Percentiles rank a stretch among this genome's conserved stretches.
Conservation (phyloP, 2,113 vertebrate genomes). For the Triplophysa tibetana region DNA sequence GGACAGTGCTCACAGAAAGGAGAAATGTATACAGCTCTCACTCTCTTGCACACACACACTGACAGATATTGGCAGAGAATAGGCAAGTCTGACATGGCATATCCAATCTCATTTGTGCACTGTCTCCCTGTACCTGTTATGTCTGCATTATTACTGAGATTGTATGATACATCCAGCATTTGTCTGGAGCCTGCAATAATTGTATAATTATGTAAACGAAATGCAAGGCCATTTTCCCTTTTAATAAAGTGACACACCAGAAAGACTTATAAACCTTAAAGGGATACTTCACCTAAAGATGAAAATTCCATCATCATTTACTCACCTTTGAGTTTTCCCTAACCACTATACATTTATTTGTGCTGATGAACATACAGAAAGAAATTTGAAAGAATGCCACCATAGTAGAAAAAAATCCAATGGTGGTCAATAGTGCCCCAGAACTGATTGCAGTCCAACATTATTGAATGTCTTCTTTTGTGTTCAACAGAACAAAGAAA, state of each 20-base stretch:
- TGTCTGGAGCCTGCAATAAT: neutral
- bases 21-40: neutral
- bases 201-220: slow-evolving; percentile 8
- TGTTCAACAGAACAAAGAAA: too few relatives aligned
- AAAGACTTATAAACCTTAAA: too few relatives aligned
- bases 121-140: neutral
- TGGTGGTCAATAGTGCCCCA: too few relatives aligned
- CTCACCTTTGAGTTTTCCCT: too few relatives aligned
- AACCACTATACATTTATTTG: too few relatives aligned
- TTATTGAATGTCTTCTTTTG: too few relatives aligned
- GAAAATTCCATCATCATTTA: too few relatives aligned
- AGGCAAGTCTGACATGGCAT: slow-evolving; percentile 16
- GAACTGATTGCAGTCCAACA: too few relatives aligned
- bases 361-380: too few relatives aligned
- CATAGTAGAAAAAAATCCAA: too few relatives aligned
- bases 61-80: neutral
- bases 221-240: neutral
- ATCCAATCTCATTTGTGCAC: slow-evolving; percentile 22
- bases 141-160: neutral
- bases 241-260: neutral
- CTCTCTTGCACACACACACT: slow-evolving; percentile 6
- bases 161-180: neutral
- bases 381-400: too few relatives aligned
- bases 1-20: slow-evolving; percentile 16
- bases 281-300: too few relatives aligned